Conservation (phyloP, 2,888 invertebrate genomes). For the Epistrophe eligans region DNA sequence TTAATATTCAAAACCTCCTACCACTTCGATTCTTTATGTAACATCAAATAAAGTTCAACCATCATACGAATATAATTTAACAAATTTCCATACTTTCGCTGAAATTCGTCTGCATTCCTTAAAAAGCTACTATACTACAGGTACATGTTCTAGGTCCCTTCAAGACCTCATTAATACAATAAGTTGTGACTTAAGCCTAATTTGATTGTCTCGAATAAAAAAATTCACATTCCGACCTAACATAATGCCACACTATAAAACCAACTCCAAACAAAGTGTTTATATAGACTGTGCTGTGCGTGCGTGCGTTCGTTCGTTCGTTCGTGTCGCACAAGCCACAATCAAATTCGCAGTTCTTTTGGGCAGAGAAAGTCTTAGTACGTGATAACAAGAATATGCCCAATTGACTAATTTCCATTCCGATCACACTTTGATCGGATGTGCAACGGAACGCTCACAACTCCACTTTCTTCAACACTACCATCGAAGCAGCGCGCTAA, state of each 20-base stretch:
- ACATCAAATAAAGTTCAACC: slow-evolving; percentile 35
- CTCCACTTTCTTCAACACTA: slow-evolving; percentile 61
- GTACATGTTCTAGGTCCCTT: slow-evolving; percentile 19
- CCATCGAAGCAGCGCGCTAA: not conserved
- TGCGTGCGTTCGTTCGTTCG: not conserved
- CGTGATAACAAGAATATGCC: slow-evolving; percentile 69
- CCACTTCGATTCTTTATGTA: slow-evolving; percentile 51
- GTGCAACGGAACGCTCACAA: slow-evolving; percentile 53
- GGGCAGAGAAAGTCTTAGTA: slow-evolving; percentile 72
- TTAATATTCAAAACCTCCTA: slow-evolving; percentile 48
- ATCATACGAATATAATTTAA: not conserved
- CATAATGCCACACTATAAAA: slow-evolving; percentile 18
- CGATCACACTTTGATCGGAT: slow-evolving; percentile 64
- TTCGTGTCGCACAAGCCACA: not conserved
- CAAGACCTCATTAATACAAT: slow-evolving; percentile 4
- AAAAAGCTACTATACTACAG: not conserved
- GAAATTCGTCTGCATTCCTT: slow-evolving; percentile 37
- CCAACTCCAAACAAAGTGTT: not conserved
- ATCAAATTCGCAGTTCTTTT: slow-evolving; percentile 67
- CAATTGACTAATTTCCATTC: slow-evolving; percentile 69
- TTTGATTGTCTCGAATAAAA: slow-evolving; percentile 25
- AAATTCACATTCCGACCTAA: slow-evolving; percentile 59
- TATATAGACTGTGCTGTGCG: not conserved
- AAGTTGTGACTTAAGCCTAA: not conserved
- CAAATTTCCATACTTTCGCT: slow-evolving; percentile 59